phyloP scores from a whole-genome alignment of 2,113 vertebrate species.

The Oryctolagus cuniculus region mOryCun1.1 NC_091449.1:48573001-48573500 shows the following conservation, averaged over 20 bases:
- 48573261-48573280: neutral
- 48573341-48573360: constrained; percentile 31
- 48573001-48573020: no score
- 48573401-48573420: neutral
- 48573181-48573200: no score
- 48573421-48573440: fast-evolving
- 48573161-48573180: no score
- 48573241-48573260: neutral
- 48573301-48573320: neutral
- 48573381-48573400: neutral
- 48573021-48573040: no score
- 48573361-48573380: neutral
- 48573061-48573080: no score
- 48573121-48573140: no score
- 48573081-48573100: no score
- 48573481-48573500: neutral
- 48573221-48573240: no score
- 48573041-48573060: no score
- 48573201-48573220: no score
- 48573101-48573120: no score
- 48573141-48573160: no score
- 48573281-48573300: neutral
- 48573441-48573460: neutral
- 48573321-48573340: neutral
- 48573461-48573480: neutral